Evolutionary conservation across 1,140 invertebrate species (phyloP).

Genomic region (Goniozus legneri): DNA sequence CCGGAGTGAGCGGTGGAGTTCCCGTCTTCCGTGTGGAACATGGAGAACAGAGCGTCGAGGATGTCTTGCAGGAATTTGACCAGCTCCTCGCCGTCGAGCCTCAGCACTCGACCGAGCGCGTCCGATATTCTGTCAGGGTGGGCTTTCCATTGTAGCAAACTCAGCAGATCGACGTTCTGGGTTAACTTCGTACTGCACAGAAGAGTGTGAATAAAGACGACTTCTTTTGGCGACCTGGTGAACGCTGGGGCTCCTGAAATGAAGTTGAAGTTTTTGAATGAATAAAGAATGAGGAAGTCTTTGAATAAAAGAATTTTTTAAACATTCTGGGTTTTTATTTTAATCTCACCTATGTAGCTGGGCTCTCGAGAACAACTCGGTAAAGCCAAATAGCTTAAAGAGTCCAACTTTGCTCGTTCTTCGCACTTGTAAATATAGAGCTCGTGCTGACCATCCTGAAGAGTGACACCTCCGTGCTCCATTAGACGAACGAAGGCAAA

Average conservation of each 20-base stretch:
- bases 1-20: constrained; percentile 74
- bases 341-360: constrained; percentile 19
- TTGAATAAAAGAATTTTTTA: neutral
- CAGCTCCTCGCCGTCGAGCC: constrained; percentile 84
- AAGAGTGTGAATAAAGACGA: constrained; percentile 75
- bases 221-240: constrained; percentile 78
- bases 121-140: constrained; percentile 83
- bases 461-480: constrained; percentile 83
- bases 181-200: constrained; percentile 94
- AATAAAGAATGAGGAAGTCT: neutral
- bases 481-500: constrained; percentile 89
- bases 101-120: constrained; percentile 75
- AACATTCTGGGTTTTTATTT: neutral
- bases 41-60: constrained; percentile 88
- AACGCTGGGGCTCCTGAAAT: constrained; percentile 59
- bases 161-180: constrained; percentile 87
- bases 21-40: constrained; percentile 92
- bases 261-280: neutral
- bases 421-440: constrained; percentile 92
- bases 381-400: constrained; percentile 70
- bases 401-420: constrained; percentile 71
- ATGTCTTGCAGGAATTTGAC: constrained; percentile 97
- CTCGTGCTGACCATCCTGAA: constrained; percentile 82
- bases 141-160: constrained; percentile 86
- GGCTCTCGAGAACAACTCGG: constrained; percentile 68